Evolutionary conservation across 2,797 vertebrate species (phyloP).

Genomic region (Microhierax caerulescens): DNA sequence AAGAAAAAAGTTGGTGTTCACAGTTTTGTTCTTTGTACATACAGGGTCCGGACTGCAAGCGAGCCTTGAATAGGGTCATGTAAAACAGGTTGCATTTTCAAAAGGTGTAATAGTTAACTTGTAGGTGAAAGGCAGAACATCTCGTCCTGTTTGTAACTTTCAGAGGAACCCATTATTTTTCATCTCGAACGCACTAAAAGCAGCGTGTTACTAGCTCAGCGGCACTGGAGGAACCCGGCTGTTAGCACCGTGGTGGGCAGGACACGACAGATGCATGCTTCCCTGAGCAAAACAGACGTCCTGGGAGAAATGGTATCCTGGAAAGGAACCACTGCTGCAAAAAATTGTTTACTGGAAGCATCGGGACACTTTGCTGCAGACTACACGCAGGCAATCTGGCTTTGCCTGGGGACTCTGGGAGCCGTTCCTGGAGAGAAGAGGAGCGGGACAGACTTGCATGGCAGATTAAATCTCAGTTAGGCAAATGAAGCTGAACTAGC

Average conservation of each 20-base stretch:
- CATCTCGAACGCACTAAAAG: background rate
- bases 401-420: background rate
- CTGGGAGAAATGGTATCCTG: background rate
- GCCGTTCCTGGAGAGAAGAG: background rate
- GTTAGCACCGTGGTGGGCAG: background rate
- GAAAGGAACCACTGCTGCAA: background rate
- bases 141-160: background rate
- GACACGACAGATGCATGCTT: background rate
- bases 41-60: background rate
- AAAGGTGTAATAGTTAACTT: background rate
- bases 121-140: background rate
- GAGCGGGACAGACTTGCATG: background rate
- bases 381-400: background rate
- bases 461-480: background rate
- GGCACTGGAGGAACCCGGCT: background rate
- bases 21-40: background rate
- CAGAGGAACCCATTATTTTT: background rate
- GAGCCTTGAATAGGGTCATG: background rate
- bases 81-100: background rate
- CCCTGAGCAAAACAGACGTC: background rate
- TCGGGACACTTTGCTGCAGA: background rate
- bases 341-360: background rate
- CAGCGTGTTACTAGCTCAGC: background rate
- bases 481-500: slow-evolving; percentile 7
- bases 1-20: slow-evolving; percentile 43